phyloP scores from a whole-genome alignment of 2,797 vertebrate species.

The Capromys pilorides region DNA sequence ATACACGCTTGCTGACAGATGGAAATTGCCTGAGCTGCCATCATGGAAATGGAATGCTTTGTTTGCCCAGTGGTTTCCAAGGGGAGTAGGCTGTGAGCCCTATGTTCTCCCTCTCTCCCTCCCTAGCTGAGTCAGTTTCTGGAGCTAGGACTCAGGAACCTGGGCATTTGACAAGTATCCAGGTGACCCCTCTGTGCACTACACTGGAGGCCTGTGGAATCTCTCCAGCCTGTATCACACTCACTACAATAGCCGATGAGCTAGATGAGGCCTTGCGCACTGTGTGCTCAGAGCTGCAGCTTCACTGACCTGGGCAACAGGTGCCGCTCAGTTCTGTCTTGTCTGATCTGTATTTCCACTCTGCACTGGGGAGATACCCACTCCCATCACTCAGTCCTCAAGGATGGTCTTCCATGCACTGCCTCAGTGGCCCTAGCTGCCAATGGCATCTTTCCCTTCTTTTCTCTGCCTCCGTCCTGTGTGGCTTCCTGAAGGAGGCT shows the following conservation, averaged over 20 bases:
- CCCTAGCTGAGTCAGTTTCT: neutral
- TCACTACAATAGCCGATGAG: too few relatives aligned
- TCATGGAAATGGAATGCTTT: conserved; percentile 37
- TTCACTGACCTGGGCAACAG: neutral
- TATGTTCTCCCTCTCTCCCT: neutral
- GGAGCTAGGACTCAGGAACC: neutral
- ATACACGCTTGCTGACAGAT: neutral
- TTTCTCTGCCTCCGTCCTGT: neutral
- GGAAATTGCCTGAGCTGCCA: neutral
- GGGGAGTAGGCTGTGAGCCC: neutral
- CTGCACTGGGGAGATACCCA: neutral
- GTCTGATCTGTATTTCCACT: neutral
- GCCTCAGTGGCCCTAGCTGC: neutral
- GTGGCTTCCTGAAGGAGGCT: neutral
- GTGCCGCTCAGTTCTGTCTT: neutral
- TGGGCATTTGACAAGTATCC: neutral
- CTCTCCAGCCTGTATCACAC: neutral
- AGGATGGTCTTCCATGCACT: neutral
- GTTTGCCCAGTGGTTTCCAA: conserved; percentile 1
- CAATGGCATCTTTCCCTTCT: neutral
- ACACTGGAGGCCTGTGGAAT: neutral
- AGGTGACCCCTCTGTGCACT: neutral
- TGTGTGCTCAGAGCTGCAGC: neutral
- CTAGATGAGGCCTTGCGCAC: neutral
- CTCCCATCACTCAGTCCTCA: neutral